These are phyloP conservation scores for Sitodiplosis mosellana DNA, from an alignment of 1,140 invertebrate species.

Conservation along the genomic window DNA sequence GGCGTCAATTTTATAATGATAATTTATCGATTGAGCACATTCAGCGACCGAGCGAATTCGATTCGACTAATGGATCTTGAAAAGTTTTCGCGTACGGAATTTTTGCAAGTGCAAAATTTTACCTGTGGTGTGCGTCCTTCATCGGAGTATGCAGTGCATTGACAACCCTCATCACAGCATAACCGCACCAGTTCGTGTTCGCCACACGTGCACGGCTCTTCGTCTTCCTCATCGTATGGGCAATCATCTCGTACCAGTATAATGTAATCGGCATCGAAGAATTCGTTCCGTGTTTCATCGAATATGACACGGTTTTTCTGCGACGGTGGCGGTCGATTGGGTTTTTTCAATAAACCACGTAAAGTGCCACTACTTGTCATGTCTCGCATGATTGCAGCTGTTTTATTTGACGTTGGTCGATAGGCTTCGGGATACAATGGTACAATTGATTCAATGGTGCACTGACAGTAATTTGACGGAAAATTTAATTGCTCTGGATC, in stretches of 20 bases:
- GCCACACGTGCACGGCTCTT: slow-evolving; percentile 55
- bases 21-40: too few species aligned
- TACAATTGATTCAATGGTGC: background rate
- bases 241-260: slow-evolving; percentile 69
- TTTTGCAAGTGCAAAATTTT: background rate
- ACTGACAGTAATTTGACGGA: background rate
- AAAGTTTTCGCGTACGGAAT: too few species aligned
- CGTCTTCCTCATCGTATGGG: slow-evolving; percentile 53
- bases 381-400: slow-evolving; percentile 1
- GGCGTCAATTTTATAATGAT: too few species aligned
- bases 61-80: too few species aligned
- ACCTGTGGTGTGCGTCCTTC: slow-evolving; percentile 25
- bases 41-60: too few species aligned
- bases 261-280: slow-evolving; percentile 74
- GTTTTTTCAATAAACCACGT: slow-evolving; percentile 21
- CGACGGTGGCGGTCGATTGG: slow-evolving; percentile 20
- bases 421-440: background rate
- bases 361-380: slow-evolving; percentile 12
- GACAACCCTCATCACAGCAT: slow-evolving; percentile 39
- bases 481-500: background rate
- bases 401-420: background rate
- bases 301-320: slow-evolving; percentile 61
- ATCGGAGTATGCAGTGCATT: slow-evolving; percentile 28
- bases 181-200: slow-evolving; percentile 47
- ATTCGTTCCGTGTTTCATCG: slow-evolving; percentile 68